A percentile compares a stretch with the other conserved stretches of the same genome.
phyloP scores from a whole-genome alignment of 2,888 invertebrate species.

The Shargacucullia verbasci region DNA sequence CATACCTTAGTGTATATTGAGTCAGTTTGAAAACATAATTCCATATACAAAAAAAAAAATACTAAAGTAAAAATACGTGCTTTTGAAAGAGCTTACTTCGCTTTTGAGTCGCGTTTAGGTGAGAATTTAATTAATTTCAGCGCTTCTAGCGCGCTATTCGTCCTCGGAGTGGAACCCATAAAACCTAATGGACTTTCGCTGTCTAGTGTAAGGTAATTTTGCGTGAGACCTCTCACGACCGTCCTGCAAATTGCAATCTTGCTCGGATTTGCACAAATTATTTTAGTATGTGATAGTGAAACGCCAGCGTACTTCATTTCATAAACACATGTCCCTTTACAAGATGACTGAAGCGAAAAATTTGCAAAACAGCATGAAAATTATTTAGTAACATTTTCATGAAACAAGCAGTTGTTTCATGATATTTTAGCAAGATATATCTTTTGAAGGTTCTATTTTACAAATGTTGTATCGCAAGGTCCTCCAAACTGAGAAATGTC shows the following conservation, averaged over 20 bases:
- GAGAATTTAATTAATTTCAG: constrained; percentile 86
- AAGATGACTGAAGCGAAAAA: neutral
- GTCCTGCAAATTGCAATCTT: constrained; percentile 75
- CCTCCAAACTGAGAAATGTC: constrained; percentile 12
- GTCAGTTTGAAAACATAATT: constrained; percentile 24
- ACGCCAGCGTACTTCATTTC: neutral
- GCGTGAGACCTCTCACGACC: constrained; percentile 67
- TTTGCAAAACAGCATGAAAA: neutral
- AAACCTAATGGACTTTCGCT: constrained; percentile 88
- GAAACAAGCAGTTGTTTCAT: too few species aligned
- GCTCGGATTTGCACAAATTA: constrained; percentile 65
- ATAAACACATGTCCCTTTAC: constrained; percentile 4
- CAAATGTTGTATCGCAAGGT: constrained; percentile 9
- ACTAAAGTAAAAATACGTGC: constrained; percentile 25
- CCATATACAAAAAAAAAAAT: constrained; percentile 13
- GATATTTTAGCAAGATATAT: neutral
- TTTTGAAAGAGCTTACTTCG: constrained; percentile 50
- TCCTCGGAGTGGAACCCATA: constrained; percentile 81
- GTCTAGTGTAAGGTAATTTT: constrained; percentile 82
- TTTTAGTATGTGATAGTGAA: constrained; percentile 27
- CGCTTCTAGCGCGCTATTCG: constrained; percentile 81
- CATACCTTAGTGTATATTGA: constrained; percentile 6
- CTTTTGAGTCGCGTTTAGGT: constrained; percentile 73
- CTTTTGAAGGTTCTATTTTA: neutral
- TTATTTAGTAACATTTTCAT: neutral